Base-by-base conservation (phyloP, 2,113 vertebrate genomes). In the Paraplagusia blochii region DNA sequence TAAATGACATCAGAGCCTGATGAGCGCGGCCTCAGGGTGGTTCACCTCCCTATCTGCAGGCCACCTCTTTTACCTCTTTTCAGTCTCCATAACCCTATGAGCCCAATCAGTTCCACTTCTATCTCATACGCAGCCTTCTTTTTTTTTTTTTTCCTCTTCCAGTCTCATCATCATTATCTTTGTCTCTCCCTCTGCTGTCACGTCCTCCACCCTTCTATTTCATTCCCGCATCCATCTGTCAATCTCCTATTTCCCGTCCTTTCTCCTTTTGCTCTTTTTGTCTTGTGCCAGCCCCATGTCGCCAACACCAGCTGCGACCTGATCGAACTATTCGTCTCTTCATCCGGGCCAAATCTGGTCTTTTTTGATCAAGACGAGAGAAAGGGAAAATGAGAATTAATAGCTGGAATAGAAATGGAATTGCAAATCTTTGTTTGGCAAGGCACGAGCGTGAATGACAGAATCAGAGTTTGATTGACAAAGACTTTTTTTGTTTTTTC, bases 131-230 rank as follows among this genome's bases (percentile, higher is more conserved):
- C 71, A 68, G 75, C 58, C 76, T 60, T 43, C 58, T 76, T 76
- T 69, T 73, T 77, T 60, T 43, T 61, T 76, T 76, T 69, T 73
- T 70, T 76, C 58, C 71, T 69, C 76, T 63, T 66, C 59, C 80
- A 80, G 75, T 77, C 69, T 82, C 74, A 85, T 87, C 79, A 87
- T 84, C 77, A 81, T 81, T 85, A 81, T 80, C 69, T 46, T 52
- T 57, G 61, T 57, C 74, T 72, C 68, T 69, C 46, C 46, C 64
- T 71, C 66, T 29, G 22, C 22, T 29, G 22, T 29, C 22, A 29
- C 22, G 22, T 29, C 64, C 60, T 72, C 73, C 55, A 79, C 66
- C 64, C 53, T 53, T 68, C 63, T 63, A 70, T 81, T 83, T 77
- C 74, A 81, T 77, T 77, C 72, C 63, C 48, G 45, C 70, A 69